Base-by-base conservation (phyloP, 1,140 invertebrate species). In the Drosophila sucinea region DNA sequence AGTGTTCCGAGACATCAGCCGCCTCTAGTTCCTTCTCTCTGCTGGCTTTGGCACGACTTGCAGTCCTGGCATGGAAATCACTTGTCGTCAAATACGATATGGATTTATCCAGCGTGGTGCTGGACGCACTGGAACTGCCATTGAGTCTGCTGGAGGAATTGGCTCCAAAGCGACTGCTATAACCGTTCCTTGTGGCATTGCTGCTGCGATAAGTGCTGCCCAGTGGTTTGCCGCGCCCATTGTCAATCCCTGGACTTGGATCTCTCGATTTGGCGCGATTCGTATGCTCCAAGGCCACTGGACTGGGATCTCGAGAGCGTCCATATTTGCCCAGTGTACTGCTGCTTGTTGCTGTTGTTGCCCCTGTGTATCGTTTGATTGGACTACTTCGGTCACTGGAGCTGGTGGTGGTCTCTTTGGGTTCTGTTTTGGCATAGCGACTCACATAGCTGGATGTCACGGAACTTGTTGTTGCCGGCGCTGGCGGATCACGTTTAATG, bases 1-100 rank as follows among this genome's bases (percentile, higher is more conserved):
- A 38, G 35, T 78, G 27, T 7, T 60, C 17, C 17, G 17, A 17
- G 17, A 17, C 62, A 8, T 72, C 65, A 17, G 40, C n/a, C 1
- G 7, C 60, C 29, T 91, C 84, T 17, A 74, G 33, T 44, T 91
- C 90, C 63, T 81, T 91, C 47, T 91, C 90, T 38, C 65, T 58
- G 60, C 73, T 91, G 11, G 66, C 79, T 66, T 73, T 75, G 25
- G 82, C 90, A 2, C 83, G 79, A 69, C 90, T 91, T 27, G 83
- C 81, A 5, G 84, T 91, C 38, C 90, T 63, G 5, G 91, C 91
- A 70, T 81, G 78, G 3, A 91, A 89, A 11, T 92, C 91, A 51
- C 91, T 92, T 11, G 87, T 87, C 25, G 91, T 87, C 60, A 92
- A 25, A 41, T 92, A 92, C 1, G 91, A 92, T 6, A 92, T 79